Conservation (phyloP, 2,113 vertebrate genomes). For the Nettapus auritus region DNA sequence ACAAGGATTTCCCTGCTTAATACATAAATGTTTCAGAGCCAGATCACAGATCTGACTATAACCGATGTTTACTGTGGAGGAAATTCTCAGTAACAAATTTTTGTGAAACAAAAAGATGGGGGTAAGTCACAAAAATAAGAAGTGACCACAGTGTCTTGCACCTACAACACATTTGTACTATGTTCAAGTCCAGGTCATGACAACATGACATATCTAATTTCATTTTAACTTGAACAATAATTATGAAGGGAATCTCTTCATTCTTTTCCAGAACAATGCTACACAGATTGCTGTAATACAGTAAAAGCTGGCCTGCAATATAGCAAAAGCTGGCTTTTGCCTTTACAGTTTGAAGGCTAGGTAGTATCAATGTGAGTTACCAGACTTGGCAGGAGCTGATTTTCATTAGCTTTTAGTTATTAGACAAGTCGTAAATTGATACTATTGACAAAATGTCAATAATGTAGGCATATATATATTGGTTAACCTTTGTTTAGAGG, state of each 20-base stretch:
- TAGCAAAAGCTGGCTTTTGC: background rate
- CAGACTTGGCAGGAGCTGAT: background rate
- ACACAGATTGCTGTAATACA: background rate
- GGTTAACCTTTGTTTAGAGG: conserved; percentile 49
- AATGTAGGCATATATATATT: conserved; percentile 20
- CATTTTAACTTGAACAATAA: conserved; percentile 8
- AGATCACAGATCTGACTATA: background rate
- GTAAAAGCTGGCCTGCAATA: background rate
- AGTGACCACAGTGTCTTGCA: background rate
- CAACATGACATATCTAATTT: background rate
- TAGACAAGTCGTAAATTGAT: conserved; percentile 56
- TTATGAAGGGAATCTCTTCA: background rate
- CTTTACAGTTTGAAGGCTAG: background rate
- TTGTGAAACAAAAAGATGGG: background rate
- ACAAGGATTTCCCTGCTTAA: background rate
- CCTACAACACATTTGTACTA: background rate
- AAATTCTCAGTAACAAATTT: background rate
- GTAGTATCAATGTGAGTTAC: conserved; percentile 5
- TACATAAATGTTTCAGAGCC: background rate
- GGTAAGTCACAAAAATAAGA: background rate
- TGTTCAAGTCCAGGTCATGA: background rate
- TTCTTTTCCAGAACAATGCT: conserved; percentile 16
- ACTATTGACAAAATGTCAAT: conserved; percentile 56
- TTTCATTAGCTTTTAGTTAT: conserved; percentile 57
- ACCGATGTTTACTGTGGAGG: background rate